A percentile compares a stretch with the other conserved stretches of the same genome.
Evolutionary conservation across 2,113 vertebrate genomes (phyloP).

Genomic region (Saiga tatarica): DNA sequence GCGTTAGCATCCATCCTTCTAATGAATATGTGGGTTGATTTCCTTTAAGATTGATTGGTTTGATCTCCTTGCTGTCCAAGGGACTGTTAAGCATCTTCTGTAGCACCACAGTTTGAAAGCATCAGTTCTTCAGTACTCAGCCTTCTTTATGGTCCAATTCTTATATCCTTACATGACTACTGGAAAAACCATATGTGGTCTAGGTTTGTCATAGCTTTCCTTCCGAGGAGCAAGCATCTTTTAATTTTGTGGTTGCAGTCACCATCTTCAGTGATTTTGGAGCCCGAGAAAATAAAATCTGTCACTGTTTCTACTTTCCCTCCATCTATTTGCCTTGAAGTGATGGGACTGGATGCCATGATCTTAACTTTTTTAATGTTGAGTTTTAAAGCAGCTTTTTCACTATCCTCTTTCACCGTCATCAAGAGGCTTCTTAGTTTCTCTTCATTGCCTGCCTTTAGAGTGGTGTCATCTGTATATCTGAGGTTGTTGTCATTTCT

Average conservation of each 20-base stretch:
- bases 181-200: neutral
- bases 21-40: neutral
- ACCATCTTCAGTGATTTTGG: neutral
- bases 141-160: neutral
- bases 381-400: neutral
- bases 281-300: neutral
- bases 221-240: neutral
- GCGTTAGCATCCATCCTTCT: neutral
- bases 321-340: neutral
- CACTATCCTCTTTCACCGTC: neutral
- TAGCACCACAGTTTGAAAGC: neutral
- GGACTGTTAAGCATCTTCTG: neutral
- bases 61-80: neutral
- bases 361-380: neutral
- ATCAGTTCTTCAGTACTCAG: neutral
- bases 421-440: neutral
- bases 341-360: neutral
- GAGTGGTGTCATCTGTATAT: neutral
- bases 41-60: neutral
- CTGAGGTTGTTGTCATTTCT: neutral
- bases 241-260: neutral
- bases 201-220: neutral
- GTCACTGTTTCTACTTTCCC: neutral
- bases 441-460: neutral
- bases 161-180: neutral